phyloP scores from a whole-genome alignment of 2,797 vertebrate species.

The Halcyon smyrnensis region DNA sequence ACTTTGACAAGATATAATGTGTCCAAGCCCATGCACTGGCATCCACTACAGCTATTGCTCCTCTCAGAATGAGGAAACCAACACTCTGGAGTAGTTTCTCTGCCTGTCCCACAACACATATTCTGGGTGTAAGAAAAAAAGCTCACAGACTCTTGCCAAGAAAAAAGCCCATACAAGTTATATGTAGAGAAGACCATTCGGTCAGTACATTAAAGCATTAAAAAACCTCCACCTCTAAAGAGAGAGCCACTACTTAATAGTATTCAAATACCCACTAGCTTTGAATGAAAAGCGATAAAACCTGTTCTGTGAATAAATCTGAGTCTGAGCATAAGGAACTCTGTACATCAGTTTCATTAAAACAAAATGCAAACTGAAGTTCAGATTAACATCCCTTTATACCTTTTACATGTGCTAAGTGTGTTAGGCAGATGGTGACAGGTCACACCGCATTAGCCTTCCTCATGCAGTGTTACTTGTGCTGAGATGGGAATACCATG shows the following conservation, averaged over 20 bases:
- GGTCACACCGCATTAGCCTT: not conserved
- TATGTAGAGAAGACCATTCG: not conserved
- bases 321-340: not conserved
- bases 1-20: not conserved
- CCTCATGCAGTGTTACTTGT: not conserved
- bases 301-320: not conserved
- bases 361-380: not conserved
- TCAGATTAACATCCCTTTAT: not conserved
- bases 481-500: not conserved
- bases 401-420: accelerated
- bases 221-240: not conserved
- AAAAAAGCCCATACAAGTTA: not conserved
- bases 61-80: not conserved
- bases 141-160: not conserved
- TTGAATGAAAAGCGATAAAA: not conserved
- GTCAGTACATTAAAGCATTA: not conserved
- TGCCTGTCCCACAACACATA: not conserved
- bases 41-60: not conserved
- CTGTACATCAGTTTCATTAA: not conserved
- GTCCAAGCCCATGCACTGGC: not conserved
- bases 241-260: not conserved
- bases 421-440: not conserved
- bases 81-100: not conserved
- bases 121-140: not conserved
- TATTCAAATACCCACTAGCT: not conserved